Percentiles rank a stretch among this genome's conserved stretches.
Conservation (phyloP, 2,888 invertebrate genomes). For the Rhimphoctona megacephalus region DNA sequence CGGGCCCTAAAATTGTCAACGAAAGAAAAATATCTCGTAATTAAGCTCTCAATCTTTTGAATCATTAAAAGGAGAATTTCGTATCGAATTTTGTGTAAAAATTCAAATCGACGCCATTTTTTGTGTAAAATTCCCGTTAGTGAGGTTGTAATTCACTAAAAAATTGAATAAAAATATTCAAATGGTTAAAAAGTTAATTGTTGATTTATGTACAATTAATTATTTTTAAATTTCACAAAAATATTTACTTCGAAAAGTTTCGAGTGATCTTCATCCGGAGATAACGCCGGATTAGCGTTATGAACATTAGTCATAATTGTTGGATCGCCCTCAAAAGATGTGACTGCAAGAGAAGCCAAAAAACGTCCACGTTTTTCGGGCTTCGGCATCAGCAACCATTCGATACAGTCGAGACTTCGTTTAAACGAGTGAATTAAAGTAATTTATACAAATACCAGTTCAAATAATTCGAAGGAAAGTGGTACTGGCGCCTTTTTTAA, state of each 20-base stretch:
- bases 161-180: neutral
- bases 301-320: conserved; percentile 77
- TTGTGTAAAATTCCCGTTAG: neutral
- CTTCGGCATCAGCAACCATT: conserved; percentile 89
- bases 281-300: conserved; percentile 86
- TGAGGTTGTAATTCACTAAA: neutral
- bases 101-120: neutral
- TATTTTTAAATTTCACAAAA: neutral
- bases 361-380: conserved; percentile 84
- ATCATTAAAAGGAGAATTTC: neutral
- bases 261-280: conserved; percentile 75
- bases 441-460: neutral
- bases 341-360: conserved; percentile 85
- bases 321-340: conserved; percentile 85
- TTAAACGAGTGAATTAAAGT: neutral
- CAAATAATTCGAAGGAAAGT: neutral
- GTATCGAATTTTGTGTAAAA: neutral
- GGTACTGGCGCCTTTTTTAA: neutral
- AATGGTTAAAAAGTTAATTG: neutral
- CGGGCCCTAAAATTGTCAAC: conserved; percentile 82
- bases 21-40: neutral
- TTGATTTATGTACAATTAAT: neutral
- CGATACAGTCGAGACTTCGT: conserved; percentile 88
- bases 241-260: conserved; percentile 67
- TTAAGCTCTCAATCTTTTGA: neutral